Evolutionary conservation across 30 jellyfish, hydroid and myxozoan species (phyloP).

Genomic region (Hydractinia symbiolongicarpus): DNA sequence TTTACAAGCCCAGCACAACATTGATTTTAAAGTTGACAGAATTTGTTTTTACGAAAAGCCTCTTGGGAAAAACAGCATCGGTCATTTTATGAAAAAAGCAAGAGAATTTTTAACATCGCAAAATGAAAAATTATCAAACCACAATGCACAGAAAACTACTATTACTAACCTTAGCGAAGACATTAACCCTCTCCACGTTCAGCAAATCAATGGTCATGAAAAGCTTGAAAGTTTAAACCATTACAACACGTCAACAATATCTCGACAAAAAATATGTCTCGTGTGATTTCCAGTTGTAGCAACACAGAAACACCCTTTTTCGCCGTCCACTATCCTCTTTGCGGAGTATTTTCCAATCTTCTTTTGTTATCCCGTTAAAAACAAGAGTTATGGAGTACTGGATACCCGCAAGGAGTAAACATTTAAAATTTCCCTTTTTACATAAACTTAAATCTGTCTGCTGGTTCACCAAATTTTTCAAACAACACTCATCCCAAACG

Average conservation of each 20-base stretch:
- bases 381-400: too few relatives aligned
- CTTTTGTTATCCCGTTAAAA: neutral
- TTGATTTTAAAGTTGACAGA: neutral
- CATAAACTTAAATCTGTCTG: neutral
- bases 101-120: neutral
- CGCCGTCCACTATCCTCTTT: too few relatives aligned
- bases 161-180: neutral
- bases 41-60: neutral
- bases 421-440: neutral
- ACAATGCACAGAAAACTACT: neutral
- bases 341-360: neutral
- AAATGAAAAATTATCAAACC: neutral
- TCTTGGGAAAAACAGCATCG: slow-evolving; percentile 6
- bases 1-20: neutral
- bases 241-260: neutral
- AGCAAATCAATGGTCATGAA: neutral
- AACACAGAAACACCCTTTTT: neutral
- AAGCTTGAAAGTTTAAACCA: slow-evolving; percentile 1
- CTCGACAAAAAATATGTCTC: neutral
- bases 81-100: neutral
- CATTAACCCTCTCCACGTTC: neutral
- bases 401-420: neutral
- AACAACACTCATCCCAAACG: neutral
- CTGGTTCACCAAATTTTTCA: neutral
- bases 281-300: neutral